Conservation (phyloP, 1,140 invertebrate species). For the Drosophila albomicans region DNA sequence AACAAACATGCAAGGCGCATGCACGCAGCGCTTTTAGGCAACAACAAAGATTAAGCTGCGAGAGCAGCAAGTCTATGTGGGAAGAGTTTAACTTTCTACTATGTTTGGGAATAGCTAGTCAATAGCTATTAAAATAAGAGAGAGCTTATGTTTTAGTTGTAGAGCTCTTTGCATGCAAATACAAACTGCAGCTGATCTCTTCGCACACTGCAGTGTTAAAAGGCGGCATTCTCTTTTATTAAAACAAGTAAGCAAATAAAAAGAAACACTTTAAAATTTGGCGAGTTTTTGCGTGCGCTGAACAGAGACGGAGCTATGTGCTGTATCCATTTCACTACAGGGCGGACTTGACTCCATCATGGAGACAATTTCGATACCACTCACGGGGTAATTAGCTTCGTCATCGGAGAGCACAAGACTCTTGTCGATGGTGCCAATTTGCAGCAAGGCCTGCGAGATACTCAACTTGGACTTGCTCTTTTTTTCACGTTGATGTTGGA, state of each 20-base stretch:
- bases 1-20: neutral
- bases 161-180: no score
- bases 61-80: neutral
- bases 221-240: neutral
- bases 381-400: constrained; percentile 4
- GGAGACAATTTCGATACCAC: neutral
- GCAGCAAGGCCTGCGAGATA: neutral
- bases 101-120: no score
- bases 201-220: no score
- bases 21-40: neutral
- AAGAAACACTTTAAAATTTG: constrained; percentile 19
- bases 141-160: no score
- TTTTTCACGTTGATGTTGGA: no score
- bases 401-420: neutral
- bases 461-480: neutral
- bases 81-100: no score
- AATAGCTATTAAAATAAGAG: no score
- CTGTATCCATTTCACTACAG: neutral
- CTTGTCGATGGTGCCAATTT: constrained; percentile 7
- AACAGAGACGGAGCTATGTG: no score
- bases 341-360: neutral
- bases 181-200: no score
- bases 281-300: neutral
- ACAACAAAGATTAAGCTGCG: neutral
- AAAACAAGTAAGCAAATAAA: neutral